Conservation (phyloP, 1,140 invertebrate genomes). For the Goniozus legneri region DNA sequence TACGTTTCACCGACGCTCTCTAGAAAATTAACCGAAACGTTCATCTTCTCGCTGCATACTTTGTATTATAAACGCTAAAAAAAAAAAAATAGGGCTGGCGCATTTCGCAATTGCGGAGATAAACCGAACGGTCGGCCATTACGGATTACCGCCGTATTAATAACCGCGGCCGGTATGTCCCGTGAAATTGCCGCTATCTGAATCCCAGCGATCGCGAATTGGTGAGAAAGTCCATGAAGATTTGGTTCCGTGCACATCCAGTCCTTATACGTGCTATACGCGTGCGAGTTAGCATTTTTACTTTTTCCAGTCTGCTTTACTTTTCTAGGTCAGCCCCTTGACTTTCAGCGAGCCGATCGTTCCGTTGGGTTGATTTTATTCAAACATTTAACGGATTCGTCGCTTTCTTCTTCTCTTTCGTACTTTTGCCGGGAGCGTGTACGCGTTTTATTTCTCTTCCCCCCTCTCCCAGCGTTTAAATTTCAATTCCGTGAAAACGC, state of each 20-base stretch:
- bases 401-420: conserved; percentile 23
- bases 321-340: conserved; percentile 43
- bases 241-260: conserved; percentile 52
- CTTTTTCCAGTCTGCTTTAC: conserved; percentile 45
- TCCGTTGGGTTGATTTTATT: conserved; percentile 14
- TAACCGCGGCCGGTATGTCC: background rate
- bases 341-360: conserved; percentile 24
- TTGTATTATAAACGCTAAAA: background rate
- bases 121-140: too few relatives aligned
- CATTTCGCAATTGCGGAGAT: conserved; percentile 1
- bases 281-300: conserved; percentile 41
- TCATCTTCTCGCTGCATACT: background rate
- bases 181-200: background rate
- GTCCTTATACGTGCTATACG: conserved; percentile 37
- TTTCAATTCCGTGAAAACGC: too few relatives aligned
- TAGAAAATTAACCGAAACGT: conserved; percentile 1
- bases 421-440: too few relatives aligned
- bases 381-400: conserved; percentile 15
- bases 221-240: conserved; percentile 47
- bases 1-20: conserved; percentile 19
- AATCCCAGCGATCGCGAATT: conserved; percentile 7
- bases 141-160: too few relatives aligned
- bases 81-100: background rate
- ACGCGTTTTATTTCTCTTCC: too few relatives aligned
- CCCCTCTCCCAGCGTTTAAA: too few relatives aligned